Conservation (phyloP, 1,140 invertebrate genomes). For the Bombus affinis region DNA sequence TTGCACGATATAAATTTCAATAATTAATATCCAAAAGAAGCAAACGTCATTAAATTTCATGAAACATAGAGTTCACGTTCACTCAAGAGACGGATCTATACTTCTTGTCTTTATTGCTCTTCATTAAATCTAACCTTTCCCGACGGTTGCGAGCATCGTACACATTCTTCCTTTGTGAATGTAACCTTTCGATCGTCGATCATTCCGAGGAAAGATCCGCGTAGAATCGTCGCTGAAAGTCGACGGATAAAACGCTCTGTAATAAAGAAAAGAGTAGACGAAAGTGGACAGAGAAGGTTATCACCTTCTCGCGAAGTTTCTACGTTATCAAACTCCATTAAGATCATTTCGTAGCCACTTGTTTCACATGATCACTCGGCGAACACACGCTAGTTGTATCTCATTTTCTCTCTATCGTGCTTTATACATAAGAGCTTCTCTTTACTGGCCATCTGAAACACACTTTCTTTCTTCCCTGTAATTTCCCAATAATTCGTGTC, state of each 20-base stretch:
- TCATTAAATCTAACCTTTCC: constrained; percentile 8
- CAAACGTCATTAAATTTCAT: background rate
- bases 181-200: constrained; percentile 16
- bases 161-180: background rate
- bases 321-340: constrained; percentile 20
- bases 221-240: background rate
- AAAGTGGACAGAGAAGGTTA: background rate
- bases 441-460: background rate
- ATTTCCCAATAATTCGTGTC: background rate
- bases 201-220: background rate
- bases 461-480: background rate
- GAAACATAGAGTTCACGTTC: background rate
- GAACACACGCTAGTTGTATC: background rate
- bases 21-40: background rate
- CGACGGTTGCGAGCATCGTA: background rate
- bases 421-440: too few species aligned
- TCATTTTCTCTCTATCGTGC: background rate
- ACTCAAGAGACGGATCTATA: background rate
- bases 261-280: background rate
- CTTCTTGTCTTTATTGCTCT: background rate
- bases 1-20: background rate
- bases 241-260: background rate
- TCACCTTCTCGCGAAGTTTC: constrained; percentile 4
- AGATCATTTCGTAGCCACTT: background rate
- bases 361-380: background rate